Base-by-base conservation (phyloP, 2,797 vertebrate genomes). In the Pygocentrus nattereri region DNA sequence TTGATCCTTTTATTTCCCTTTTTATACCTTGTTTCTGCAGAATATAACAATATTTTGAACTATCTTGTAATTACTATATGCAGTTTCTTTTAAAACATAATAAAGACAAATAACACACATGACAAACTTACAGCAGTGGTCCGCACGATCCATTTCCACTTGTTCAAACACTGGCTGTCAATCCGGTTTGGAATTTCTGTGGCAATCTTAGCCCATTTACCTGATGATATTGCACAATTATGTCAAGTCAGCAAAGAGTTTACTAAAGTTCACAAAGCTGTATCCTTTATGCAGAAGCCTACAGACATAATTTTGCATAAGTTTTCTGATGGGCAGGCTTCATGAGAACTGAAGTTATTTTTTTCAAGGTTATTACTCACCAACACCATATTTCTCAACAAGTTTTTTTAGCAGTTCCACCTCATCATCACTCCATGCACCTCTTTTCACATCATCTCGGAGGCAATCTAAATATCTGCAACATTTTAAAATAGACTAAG, bases 181-280 rank as follows among this genome's bases (percentile, higher is more conserved):
- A 89, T 85, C 13, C 98, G 93, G 31, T 96, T 93, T 0, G 96
- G 94, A 8, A 99, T 85, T 50, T 98, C 97, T 0, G 94, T 91
- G 0, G 97, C 95, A 0, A 99, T 97, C 88, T 94, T 96, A 0
- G 95, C 81, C 98, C 97, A 99, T 82, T 90, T 96, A 79, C 97
- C 98, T 99, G 82, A 1, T 56, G 15, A 67, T 31, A 73, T 56
- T 62, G 21, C 19, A 41, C 5, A 27, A 78, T 50, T 50, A 16
- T 62, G 18, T 78, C 30, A 56, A 67, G n/a, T 13, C 54, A 30
- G 81, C 25, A 12, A 15, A 54, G n/a, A 65, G 7, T 41, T 47
- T 71, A 6, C 34, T 16, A 30, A 12, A 31, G 59, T 3, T n/a
- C 7, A 49, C 30, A 25, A 11, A 19, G 59, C n/a, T 54, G 50